A percentile compares a stretch with the other conserved stretches of the same genome.
phyloP scores from a whole-genome alignment of 2,888 invertebrate genomes.

The Ormia ochracea region DNA sequence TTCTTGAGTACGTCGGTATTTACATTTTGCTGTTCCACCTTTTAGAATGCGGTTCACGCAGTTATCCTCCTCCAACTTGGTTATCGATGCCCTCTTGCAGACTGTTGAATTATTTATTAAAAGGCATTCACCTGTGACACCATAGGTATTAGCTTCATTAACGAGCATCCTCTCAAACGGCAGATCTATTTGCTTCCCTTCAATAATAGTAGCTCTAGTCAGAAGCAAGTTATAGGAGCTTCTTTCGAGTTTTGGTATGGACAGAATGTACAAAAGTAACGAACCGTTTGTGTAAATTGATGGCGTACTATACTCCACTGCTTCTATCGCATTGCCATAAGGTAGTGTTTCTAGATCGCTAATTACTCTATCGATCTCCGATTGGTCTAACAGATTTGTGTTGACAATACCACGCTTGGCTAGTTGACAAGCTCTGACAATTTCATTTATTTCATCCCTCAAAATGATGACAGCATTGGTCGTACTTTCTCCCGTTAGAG shows the following conservation, averaged over 20 bases:
- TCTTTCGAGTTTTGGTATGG: not conserved
- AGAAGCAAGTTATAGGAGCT: not conserved
- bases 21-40: constrained; percentile 11
- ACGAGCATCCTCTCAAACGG: not conserved
- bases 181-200: constrained; percentile 4
- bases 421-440: constrained; percentile 20
- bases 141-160: constrained; percentile 2
- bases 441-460: constrained; percentile 22
- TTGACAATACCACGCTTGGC: no score
- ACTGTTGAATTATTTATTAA: constrained; percentile 1
- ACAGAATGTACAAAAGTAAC: not conserved
- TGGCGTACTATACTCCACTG: not conserved
- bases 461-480: not conserved
- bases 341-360: constrained; percentile 1
- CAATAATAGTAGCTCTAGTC: not conserved
- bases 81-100: not conserved
- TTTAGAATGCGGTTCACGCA: not conserved
- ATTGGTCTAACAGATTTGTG: no score
- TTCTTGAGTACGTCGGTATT: not conserved
- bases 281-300: constrained; percentile 10
- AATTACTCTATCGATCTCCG: no score
- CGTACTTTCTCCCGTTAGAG: not conserved
- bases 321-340: constrained; percentile 24
- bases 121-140: not conserved
- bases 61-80: not conserved